These are phyloP conservation scores for Litoditis marina DNA, from an alignment of 2,888 invertebrate species.

Conservation along the genomic window DNA sequence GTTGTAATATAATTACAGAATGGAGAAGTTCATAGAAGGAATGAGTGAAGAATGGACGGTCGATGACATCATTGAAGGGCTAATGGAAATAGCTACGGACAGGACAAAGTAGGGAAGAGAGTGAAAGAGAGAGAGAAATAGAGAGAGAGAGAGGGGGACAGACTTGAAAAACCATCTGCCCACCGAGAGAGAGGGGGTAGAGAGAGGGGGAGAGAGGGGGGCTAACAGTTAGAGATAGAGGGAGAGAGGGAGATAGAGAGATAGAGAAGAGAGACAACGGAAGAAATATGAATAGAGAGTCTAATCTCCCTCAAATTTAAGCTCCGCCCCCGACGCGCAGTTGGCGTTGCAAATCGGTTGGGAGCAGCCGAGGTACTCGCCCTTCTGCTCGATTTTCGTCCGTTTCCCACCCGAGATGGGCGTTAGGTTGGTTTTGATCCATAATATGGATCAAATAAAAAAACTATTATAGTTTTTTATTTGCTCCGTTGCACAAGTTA, in stretches of 20 bases:
- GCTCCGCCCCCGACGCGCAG: slow-evolving; percentile 45
- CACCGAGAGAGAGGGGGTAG: no score
- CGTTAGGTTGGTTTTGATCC: slow-evolving; percentile 14
- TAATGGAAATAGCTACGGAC: slow-evolving; percentile 36
- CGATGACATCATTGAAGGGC: slow-evolving; percentile 17
- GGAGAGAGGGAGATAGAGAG: no score
- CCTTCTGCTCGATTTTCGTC: slow-evolving; percentile 41
- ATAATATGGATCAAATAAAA: no score
- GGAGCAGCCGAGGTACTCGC: slow-evolving; percentile 21
- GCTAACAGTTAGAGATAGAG: no score
- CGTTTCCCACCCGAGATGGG: slow-evolving; percentile 20
- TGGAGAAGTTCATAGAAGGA: slow-evolving; percentile 6
- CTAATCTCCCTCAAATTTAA: slow-evolving; percentile 11
- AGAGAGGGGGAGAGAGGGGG: no score
- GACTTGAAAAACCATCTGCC: no score
- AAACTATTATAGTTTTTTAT: no score
- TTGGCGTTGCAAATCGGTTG: slow-evolving; percentile 36
- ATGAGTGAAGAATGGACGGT: slow-evolving; percentile 14
- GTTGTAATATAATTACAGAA: no score
- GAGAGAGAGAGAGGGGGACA: no score
- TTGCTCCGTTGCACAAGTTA: no score
- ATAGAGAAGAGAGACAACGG: no score
- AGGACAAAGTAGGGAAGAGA: slow-evolving; percentile 7
- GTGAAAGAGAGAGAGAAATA: no score
- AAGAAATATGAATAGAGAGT: background rate